A percentile compares a stretch with the other conserved stretches of the same genome.
Evolutionary conservation across 2,113 vertebrate species (phyloP).

Genomic region (Silurus meridionalis): DNA sequence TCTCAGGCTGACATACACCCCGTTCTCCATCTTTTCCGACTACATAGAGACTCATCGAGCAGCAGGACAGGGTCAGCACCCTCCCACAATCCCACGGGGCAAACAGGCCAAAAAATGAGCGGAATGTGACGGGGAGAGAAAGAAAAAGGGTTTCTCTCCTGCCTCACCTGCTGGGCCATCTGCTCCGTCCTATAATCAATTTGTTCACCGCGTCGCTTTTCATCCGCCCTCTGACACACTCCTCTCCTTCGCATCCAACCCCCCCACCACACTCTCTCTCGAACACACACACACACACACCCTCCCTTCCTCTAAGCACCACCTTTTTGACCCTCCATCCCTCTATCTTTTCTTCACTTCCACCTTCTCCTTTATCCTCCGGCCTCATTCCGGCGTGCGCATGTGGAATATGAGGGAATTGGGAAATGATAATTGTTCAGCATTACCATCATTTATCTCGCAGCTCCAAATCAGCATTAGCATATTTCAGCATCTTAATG

Average conservation of each 20-base stretch:
- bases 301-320: conserved; percentile 26
- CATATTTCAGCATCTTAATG: conserved; percentile 78
- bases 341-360: conserved; percentile 18
- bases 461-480: conserved; percentile 73
- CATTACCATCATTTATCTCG: conserved; percentile 71
- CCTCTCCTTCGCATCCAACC: conserved; percentile 10
- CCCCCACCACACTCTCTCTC: conserved; percentile 27
- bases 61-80: conserved; percentile 57
- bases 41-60: conserved; percentile 45
- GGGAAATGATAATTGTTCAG: conserved; percentile 70
- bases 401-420: conserved; percentile 43
- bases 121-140: conserved; percentile 63
- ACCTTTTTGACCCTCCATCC: conserved; percentile 13
- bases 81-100: conserved; percentile 64
- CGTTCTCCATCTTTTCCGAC: conserved; percentile 38
- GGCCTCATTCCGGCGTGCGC: conserved; percentile 33
- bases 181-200: conserved; percentile 69
- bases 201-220: conserved; percentile 71
- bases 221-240: conserved; percentile 50
- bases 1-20: conserved; percentile 65
- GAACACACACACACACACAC: conserved; percentile 23
- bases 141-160: conserved; percentile 54
- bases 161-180: conserved; percentile 72
- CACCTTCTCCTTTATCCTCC: conserved; percentile 45
- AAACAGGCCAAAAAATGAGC: conserved; percentile 46